Evolutionary conservation across 2,113 vertebrate genomes (phyloP).

Genomic region (Poecile atricapillus): DNA sequence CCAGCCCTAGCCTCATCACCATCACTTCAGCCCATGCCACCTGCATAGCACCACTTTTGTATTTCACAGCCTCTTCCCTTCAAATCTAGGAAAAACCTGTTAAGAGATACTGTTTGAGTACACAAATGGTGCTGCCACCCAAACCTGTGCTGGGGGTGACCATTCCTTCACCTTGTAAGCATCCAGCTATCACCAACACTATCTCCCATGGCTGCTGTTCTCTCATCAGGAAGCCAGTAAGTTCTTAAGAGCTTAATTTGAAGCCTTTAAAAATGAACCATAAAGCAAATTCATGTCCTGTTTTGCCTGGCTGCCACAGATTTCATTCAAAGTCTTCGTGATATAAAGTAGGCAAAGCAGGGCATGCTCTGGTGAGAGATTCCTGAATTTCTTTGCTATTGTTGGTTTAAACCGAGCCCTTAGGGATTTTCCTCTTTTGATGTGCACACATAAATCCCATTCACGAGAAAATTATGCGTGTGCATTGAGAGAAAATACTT

Average conservation of each 20-base stretch:
- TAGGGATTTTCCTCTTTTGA: slow-evolving; percentile 46
- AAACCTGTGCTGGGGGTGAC: rapidly evolving
- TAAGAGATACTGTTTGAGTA: rapidly evolving
- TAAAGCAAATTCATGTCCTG: background rate
- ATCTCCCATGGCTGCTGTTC: background rate
- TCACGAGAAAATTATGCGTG: background rate
- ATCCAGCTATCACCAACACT: background rate
- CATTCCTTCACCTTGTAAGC: rapidly evolving
- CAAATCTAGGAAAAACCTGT: background rate
- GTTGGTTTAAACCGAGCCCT: slow-evolving; percentile 29
- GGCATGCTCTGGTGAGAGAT: slow-evolving; percentile 19
- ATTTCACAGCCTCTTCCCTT: background rate
- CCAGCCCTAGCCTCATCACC: background rate
- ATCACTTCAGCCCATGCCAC: background rate
- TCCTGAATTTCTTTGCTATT: slow-evolving; percentile 24
- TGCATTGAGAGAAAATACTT: background rate
- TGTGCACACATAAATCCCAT: slow-evolving; percentile 6
- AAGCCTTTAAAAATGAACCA: background rate
- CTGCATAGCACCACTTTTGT: background rate
- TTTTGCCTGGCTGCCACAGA: background rate
- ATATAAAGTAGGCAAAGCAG: background rate
- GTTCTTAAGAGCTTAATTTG: background rate
- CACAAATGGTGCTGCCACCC: rapidly evolving
- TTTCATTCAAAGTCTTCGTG: background rate
- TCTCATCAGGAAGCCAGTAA: background rate